Evolutionary conservation across 1,140 invertebrate genomes (phyloP).

Genomic region (Plectrocnemia conspersa): DNA sequence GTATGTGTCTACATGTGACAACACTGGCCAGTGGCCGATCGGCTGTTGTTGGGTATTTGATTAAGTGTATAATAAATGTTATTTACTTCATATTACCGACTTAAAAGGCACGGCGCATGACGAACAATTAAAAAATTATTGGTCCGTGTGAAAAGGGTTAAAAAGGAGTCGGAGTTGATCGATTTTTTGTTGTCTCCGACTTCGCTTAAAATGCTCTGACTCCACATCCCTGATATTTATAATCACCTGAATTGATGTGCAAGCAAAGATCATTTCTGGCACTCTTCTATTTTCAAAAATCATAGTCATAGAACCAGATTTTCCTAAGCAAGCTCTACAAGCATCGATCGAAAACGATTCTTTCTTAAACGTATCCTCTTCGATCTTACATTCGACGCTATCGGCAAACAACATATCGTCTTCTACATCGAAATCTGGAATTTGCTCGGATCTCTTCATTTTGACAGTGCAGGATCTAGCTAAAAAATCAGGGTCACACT

Average conservation of each 20-base stretch:
- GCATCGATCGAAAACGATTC: constrained; percentile 34
- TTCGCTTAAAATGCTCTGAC: too few relatives aligned
- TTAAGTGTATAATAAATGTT: too few relatives aligned
- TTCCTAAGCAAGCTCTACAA: constrained; percentile 40
- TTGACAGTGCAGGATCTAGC: constrained; percentile 10
- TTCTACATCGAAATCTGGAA: constrained; percentile 3
- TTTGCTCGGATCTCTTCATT: neutral
- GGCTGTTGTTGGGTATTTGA: too few relatives aligned
- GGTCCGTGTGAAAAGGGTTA: too few relatives aligned
- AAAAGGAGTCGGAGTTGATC: too few relatives aligned
- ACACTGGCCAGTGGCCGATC: too few relatives aligned
- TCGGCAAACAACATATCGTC: constrained; percentile 31
- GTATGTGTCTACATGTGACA: too few relatives aligned
- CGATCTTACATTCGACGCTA: constrained; percentile 19
- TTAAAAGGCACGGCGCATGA: too few relatives aligned
- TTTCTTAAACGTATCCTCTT: constrained; percentile 33
- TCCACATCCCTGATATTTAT: too few relatives aligned
- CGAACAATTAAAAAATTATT: too few relatives aligned
- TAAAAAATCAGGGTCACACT: constrained; percentile 18
- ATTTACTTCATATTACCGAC: too few relatives aligned
- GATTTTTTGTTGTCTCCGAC: too few relatives aligned
- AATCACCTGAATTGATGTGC: constrained; percentile 25
- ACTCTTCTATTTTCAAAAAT: constrained; percentile 16
- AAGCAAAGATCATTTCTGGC: constrained; percentile 21
- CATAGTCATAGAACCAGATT: constrained; percentile 41